Base-by-base conservation (phyloP, 1,140 invertebrate genomes). In the Leptopilina boulardi region DNA sequence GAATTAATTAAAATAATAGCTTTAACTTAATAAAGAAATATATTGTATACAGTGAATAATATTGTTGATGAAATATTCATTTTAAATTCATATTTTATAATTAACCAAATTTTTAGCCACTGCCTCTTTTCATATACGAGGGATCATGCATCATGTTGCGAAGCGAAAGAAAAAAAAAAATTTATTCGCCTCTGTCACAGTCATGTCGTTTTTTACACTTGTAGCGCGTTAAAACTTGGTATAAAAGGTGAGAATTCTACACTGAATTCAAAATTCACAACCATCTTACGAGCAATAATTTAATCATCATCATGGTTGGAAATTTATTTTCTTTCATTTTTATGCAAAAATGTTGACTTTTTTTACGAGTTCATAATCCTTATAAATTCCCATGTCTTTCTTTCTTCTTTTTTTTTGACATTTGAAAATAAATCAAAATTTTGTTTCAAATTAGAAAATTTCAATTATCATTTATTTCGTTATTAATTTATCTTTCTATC, bases 211-310 rank as follows among this genome's bases (percentile, higher is more conserved):
- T 66, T n/a, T 30, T 23, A 66, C 56, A 66, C 56, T 66, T 11
- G 56, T n/a, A 66, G 5, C 26, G 56, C 26, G 56, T 23, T n/a
- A 66, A 66, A 66, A 11, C 10, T 26, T 23, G 2, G 15, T 30
- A 66, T 30, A 66, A 66, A 66, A 66, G 56, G 56, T 66, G 21
- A 30, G 21, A 66, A 66, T 66, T 66, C 56, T 11, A 30, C 59
- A 78, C 41, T 42, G 73, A 84, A 83, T 84, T 75, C 74, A 70
- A 81, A 81, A 84, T 84, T 84, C 82, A 56, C 77, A 11, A 51
- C 19, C 26, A 73, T 44, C 5, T 54, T n/a, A n/a, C 42, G 30
- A 41, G 2, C 78, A 71, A 84, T 84, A 84, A 82, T 83, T 84
- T 82, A 83, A 77, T 76, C 78, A 59, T 59, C 54, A 21, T n/a